These are phyloP conservation scores for Oscheius sp. DNA, from an alignment of 2,888 invertebrate genomes.

Conservation along the genomic window DNA sequence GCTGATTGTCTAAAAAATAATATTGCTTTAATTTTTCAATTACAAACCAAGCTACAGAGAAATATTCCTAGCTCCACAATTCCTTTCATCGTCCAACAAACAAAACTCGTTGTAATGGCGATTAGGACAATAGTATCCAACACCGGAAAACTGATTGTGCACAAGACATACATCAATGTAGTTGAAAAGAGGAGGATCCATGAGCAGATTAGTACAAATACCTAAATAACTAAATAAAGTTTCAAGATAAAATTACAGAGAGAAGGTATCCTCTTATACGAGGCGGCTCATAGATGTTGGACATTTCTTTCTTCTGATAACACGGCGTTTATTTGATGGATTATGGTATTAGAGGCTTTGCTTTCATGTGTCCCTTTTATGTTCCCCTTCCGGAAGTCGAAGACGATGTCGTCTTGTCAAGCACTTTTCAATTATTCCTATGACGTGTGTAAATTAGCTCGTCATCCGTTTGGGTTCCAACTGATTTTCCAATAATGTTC, in stretches of 20 bases:
- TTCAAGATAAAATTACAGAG: neutral
- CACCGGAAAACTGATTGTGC: neutral
- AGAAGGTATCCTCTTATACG: conserved; percentile 16
- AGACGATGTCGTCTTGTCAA: neutral
- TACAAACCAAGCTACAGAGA: conserved; percentile 4
- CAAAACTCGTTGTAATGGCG: neutral
- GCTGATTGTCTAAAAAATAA: neutral
- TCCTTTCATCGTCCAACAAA: conserved; percentile 16
- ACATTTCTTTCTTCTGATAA: conserved; percentile 9
- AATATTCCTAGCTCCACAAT: neutral
- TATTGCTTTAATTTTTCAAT: too few species aligned
- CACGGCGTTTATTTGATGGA: too few species aligned
- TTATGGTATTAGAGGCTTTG: too few species aligned
- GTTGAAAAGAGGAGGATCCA: conserved; percentile 3
- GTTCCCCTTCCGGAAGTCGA: neutral
- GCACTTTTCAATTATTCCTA: neutral
- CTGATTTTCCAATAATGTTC: neutral
- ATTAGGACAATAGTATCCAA: neutral
- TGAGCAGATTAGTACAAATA: neutral
- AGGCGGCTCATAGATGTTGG: conserved; percentile 14
- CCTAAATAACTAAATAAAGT: neutral
- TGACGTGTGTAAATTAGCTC: neutral
- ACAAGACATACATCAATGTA: conserved; percentile 6
- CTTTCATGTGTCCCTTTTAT: neutral
- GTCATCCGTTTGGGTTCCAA: neutral